A percentile compares a stretch with the other conserved stretches of the same genome.
phyloP scores from a whole-genome alignment of 2,113 vertebrate genomes.

The Larimichthys crocea region DNA sequence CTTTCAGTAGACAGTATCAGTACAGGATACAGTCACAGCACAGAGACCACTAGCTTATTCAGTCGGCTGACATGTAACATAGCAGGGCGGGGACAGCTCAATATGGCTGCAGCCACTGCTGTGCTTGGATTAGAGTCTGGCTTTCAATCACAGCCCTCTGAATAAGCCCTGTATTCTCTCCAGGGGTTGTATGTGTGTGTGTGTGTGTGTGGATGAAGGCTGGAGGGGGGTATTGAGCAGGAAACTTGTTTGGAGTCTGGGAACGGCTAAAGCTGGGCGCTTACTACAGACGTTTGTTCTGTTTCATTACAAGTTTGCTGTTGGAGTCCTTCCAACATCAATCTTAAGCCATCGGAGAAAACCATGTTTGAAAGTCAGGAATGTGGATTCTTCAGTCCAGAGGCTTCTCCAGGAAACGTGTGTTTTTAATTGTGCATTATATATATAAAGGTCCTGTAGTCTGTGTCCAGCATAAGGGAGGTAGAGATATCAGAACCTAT shows the following conservation, averaged over 20 bases:
- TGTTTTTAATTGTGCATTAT: slow-evolving; percentile 43
- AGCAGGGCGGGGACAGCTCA: slow-evolving; percentile 35
- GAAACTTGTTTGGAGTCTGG: slow-evolving; percentile 83
- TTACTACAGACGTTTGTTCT: slow-evolving; percentile 64
- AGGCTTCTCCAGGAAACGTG: slow-evolving; percentile 15
- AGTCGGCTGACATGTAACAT: slow-evolving; percentile 44
- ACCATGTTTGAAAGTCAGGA: slow-evolving; percentile 35
- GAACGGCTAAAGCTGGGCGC: slow-evolving; percentile 78
- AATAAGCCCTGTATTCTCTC: slow-evolving; percentile 63
- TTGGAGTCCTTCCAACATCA: slow-evolving; percentile 52
- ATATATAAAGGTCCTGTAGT: slow-evolving; percentile 56
- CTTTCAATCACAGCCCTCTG: slow-evolving; percentile 56
- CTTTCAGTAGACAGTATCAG: slow-evolving; percentile 56
- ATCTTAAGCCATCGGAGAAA: slow-evolving; percentile 20
- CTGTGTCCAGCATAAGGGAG: slow-evolving; percentile 72
- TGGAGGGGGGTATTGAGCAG: slow-evolving; percentile 42
- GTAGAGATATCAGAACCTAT: slow-evolving; percentile 52
- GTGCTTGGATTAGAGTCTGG: slow-evolving; percentile 38
- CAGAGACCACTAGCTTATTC: slow-evolving; percentile 58
- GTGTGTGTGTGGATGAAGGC: slow-evolving; percentile 45
- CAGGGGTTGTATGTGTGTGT: slow-evolving; percentile 42
- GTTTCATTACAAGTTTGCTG: slow-evolving; percentile 40
- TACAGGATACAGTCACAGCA: slow-evolving; percentile 47
- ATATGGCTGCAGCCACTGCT: slow-evolving; percentile 19
- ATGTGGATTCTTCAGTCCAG: slow-evolving; percentile 38